These are phyloP conservation scores for Scartelaos histophorus DNA, from an alignment of 2,113 vertebrate species.

Conservation along the genomic window DNA sequence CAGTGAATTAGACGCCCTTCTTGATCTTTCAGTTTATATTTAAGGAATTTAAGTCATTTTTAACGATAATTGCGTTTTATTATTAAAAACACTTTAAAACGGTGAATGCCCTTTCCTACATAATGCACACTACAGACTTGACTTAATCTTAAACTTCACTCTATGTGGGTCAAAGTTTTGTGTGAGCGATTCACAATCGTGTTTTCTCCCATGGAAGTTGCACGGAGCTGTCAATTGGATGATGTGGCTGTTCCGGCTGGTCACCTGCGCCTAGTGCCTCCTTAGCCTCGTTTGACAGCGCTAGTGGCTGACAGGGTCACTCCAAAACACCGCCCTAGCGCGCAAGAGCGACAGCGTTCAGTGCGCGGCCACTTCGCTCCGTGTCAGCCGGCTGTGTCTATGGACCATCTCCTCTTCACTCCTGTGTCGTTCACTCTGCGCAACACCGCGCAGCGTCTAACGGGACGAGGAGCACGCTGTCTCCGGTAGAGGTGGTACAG, in stretches of 20 bases:
- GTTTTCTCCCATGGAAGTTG: not conserved
- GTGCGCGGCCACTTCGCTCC: slow-evolving; percentile 33
- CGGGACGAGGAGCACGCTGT: slow-evolving; percentile 50
- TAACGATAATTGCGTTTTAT: no score
- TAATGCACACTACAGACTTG: not conserved
- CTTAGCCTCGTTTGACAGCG: slow-evolving; percentile 42
- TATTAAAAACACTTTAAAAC: no score
- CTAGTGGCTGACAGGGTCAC: slow-evolving; percentile 42
- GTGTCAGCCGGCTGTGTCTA: slow-evolving; percentile 38
- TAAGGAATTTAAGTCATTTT: no score
- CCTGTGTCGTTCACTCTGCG: slow-evolving; percentile 48
- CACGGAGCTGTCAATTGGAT: not conserved
- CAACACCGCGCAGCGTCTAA: slow-evolving; percentile 35
- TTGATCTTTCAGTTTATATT: not conserved
- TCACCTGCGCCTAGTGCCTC: slow-evolving; percentile 45
- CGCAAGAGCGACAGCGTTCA: slow-evolving; percentile 58
- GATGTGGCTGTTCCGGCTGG: not conserved
- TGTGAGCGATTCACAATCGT: not conserved
- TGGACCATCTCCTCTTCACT: slow-evolving; percentile 24
- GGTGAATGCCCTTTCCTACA: no score
- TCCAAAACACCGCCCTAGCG: slow-evolving; percentile 52
- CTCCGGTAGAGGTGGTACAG: slow-evolving; percentile 46
- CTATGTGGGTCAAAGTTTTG: not conserved
- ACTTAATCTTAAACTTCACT: not conserved
- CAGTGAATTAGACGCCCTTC: not conserved